phyloP scores from a whole-genome alignment of 2,113 vertebrate genomes.

The Craseonycteris thonglongyai region DNA sequence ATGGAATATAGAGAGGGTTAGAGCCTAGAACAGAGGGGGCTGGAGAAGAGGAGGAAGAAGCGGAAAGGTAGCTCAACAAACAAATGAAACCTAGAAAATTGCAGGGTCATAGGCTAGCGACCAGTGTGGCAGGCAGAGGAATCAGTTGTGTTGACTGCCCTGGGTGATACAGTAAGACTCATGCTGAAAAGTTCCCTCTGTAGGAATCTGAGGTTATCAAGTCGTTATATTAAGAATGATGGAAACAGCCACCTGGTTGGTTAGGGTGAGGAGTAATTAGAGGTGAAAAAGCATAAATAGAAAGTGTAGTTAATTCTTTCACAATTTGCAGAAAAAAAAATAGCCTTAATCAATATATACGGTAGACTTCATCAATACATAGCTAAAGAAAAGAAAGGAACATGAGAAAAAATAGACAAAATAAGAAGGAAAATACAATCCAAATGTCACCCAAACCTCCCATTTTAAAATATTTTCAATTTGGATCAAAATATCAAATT shows the following conservation, averaged over 20 bases:
- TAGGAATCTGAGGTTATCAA: neutral
- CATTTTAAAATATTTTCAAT: neutral
- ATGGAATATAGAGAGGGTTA: neutral
- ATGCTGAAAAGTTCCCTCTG: neutral
- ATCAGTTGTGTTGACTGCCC: neutral
- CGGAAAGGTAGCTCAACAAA: neutral
- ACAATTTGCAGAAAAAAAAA: neutral
- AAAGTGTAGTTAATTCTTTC: neutral
- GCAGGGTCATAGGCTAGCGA: neutral
- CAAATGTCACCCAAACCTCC: neutral
- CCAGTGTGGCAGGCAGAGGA: neutral
- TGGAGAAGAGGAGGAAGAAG: neutral
- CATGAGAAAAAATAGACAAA: neutral
- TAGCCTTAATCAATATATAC: neutral
- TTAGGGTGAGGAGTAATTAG: neutral
- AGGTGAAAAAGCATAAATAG: neutral
- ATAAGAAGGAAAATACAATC: neutral
- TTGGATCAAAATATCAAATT: neutral
- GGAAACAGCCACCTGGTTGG: neutral
- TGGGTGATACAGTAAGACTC: neutral
- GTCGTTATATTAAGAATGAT: neutral
- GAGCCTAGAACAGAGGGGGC: neutral
- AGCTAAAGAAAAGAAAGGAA: neutral
- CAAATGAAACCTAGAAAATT: neutral
- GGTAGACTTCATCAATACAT: neutral